Conservation (phyloP, 2,888 invertebrate species). For the Xestoiulus laeticollis region DNA sequence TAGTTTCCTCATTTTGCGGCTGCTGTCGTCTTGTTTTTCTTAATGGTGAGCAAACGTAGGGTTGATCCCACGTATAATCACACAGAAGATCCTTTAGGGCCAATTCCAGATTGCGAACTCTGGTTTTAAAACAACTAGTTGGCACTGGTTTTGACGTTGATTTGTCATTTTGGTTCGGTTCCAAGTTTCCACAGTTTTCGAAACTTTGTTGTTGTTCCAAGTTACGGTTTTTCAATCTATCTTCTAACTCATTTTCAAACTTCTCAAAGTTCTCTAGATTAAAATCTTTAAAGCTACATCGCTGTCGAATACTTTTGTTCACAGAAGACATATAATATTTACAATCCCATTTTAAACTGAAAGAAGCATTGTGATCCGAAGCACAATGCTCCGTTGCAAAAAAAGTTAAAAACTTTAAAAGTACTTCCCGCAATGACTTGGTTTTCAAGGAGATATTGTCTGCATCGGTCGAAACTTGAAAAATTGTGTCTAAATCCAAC, state of each 20-base stretch:
- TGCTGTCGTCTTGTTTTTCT: slow-evolving; percentile 20
- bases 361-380: neutral
- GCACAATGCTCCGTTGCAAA: slow-evolving; percentile 44
- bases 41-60: slow-evolving; percentile 52
- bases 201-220: neutral
- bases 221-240: neutral
- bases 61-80: slow-evolving; percentile 55
- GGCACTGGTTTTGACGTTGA: neutral
- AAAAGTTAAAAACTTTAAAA: slow-evolving; percentile 50
- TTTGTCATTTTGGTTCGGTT: neutral
- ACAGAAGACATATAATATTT: slow-evolving; percentile 53
- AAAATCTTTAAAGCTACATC: slow-evolving; percentile 49
- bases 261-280: slow-evolving; percentile 48
- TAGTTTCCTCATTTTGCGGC: neutral
- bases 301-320: slow-evolving; percentile 5
- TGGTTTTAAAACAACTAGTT: neutral
- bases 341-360: slow-evolving; percentile 54
- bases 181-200: neutral
- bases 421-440: slow-evolving; percentile 9
- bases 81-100: slow-evolving; percentile 52
- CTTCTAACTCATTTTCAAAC: slow-evolving; percentile 52
- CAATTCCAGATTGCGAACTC: neutral
- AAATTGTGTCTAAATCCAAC: slow-evolving; percentile 40
- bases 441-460: neutral
- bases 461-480: neutral